Percentiles rank a stretch among this genome's conserved stretches.
Conservation (phyloP, 37 sponge, comb jelly and placozoan genomes). For the Ephydatia muelleri region DNA sequence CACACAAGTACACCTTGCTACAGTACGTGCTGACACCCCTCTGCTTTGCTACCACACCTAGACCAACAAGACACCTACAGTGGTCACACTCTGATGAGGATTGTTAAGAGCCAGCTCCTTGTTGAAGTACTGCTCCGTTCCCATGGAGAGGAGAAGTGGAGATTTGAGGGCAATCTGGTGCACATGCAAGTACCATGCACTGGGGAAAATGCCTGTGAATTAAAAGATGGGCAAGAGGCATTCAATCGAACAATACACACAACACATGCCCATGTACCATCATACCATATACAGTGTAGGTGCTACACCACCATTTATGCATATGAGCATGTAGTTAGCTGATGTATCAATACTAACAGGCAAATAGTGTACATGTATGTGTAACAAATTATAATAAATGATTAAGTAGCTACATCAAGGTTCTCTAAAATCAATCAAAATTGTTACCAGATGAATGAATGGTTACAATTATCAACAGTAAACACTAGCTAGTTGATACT, state of each 20-base stretch:
- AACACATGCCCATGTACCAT: too few species aligned
- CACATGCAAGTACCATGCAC: slow-evolving; percentile 64
- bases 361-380: too few species aligned
- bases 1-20: neutral
- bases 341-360: too few species aligned
- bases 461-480: too few species aligned
- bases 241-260: neutral
- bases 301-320: too few species aligned
- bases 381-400: too few species aligned
- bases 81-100: slow-evolving; percentile 67
- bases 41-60: neutral
- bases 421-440: too few species aligned
- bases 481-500: too few species aligned
- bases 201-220: slow-evolving; percentile 60
- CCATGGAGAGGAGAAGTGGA: slow-evolving; percentile 78
- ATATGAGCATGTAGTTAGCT: too few species aligned
- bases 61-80: slow-evolving; percentile 9
- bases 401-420: too few species aligned
- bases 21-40: neutral
- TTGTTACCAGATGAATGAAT: too few species aligned
- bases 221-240: neutral
- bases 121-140: slow-evolving; percentile 75
- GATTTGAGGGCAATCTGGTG: slow-evolving; percentile 69
- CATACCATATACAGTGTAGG: too few species aligned
- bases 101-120: slow-evolving; percentile 69